Conservation (phyloP, 2,888 invertebrate species). For the Zelleria hepariella region DNA sequence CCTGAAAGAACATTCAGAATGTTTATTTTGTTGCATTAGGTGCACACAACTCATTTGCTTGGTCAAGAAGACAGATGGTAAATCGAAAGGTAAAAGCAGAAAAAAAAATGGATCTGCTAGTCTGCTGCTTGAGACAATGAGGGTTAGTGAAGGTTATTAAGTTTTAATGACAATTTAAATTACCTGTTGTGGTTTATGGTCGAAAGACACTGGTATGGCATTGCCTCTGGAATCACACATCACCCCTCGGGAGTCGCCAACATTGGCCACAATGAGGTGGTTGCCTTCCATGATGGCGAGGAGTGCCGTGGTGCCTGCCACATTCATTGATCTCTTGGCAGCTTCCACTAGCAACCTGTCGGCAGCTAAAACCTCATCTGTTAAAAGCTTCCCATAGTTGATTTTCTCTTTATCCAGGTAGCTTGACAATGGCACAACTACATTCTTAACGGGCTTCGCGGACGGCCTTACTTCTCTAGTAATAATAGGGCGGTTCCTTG, state of each 20-base stretch:
- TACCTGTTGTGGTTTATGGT: conserved; percentile 97
- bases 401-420: conserved; percentile 84
- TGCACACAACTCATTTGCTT: too few relatives aligned
- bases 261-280: conserved; percentile 92
- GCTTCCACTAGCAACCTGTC: conserved; percentile 86
- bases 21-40: too few relatives aligned
- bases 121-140: too few relatives aligned
- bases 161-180: neutral
- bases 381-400: conserved; percentile 84
- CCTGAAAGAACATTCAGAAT: conserved; percentile 55
- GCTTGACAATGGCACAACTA: conserved; percentile 67
- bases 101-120: too few relatives aligned
- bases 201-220: conserved; percentile 93
- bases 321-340: conserved; percentile 83
- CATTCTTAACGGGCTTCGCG: conserved; percentile 52
- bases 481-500: conserved; percentile 71
- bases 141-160: too few relatives aligned
- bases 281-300: conserved; percentile 89
- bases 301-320: conserved; percentile 92
- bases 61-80: too few relatives aligned
- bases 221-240: conserved; percentile 93
- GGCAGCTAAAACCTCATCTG: conserved; percentile 89
- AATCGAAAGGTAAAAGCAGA: too few relatives aligned
- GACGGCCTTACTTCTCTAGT: conserved; percentile 73
- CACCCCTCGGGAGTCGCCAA: conserved; percentile 96